phyloP scores from a whole-genome alignment of 2,888 invertebrate genomes.

The Kuschelorhynchus macadamiae region DNA sequence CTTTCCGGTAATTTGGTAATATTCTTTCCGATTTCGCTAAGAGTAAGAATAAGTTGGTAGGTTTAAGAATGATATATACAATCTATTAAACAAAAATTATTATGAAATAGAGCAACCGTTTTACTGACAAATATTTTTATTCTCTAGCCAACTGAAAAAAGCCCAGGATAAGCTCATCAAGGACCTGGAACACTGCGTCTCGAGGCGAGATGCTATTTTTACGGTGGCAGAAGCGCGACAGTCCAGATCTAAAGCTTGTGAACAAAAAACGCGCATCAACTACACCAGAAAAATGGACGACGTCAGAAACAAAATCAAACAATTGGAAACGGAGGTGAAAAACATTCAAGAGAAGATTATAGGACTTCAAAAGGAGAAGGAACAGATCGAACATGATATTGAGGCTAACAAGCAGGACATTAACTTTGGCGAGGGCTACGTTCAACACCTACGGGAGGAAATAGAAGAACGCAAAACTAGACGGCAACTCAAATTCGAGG shows the following conservation, averaged over 20 bases:
- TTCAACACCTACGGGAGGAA: conserved; percentile 52
- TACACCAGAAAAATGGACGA: conserved; percentile 74
- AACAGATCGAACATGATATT: conserved; percentile 28
- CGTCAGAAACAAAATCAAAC: conserved; percentile 72
- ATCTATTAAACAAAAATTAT: no score
- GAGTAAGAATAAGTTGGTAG: no score
- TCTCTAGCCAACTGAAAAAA: conserved; percentile 68
- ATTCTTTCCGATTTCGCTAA: no score
- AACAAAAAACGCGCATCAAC: conserved; percentile 69
- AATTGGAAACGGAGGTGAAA: conserved; percentile 67
- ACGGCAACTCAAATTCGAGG: conserved; percentile 71
- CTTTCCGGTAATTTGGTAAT: no score
- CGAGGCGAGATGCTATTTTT: conserved; percentile 76
- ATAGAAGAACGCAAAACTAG: conserved; percentile 66
- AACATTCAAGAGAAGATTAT: conserved; percentile 34
- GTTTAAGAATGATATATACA: no score
- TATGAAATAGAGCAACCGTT: no score
- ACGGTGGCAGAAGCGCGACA: conserved; percentile 73
- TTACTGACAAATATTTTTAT: no score
- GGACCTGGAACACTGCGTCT: conserved; percentile 77
- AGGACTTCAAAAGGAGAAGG: conserved; percentile 24
- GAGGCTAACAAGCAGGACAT: conserved; percentile 26
- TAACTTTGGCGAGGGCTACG: conserved; percentile 36
- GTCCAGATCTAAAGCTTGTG: conserved; percentile 64
- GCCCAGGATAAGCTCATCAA: conserved; percentile 74